Evolutionary conservation across 64 coral and sea anemone species (phyloP).

Genomic region (Pachyseris speciosa): DNA sequence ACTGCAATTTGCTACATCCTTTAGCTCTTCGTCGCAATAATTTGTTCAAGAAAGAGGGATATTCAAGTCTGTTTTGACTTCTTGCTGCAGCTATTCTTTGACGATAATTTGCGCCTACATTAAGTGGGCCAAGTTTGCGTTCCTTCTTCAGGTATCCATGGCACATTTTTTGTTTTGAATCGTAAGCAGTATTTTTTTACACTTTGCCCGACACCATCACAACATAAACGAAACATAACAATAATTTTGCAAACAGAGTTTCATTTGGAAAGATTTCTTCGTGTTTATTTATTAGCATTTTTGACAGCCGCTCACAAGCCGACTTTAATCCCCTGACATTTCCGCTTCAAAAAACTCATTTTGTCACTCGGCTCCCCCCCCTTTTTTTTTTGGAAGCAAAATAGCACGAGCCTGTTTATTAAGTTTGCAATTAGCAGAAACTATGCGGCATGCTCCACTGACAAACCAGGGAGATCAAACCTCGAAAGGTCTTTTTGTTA

Average conservation of each 20-base stretch:
- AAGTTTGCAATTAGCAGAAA: conserved; percentile 13
- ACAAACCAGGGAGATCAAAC: conserved; percentile 20
- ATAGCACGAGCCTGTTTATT: background rate
- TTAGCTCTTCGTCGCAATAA: background rate
- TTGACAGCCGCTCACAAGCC: background rate
- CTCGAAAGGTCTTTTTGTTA: conserved; percentile 57
- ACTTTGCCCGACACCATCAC: too few species aligned
- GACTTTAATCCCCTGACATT: background rate
- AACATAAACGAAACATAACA: too few species aligned
- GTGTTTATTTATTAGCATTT: too few species aligned
- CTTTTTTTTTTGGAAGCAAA: background rate
- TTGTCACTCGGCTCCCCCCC: background rate
- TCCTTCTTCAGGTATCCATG: too few species aligned
- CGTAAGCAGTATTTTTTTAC: too few species aligned
- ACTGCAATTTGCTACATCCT: background rate
- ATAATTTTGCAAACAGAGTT: too few species aligned
- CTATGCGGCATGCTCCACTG: background rate
- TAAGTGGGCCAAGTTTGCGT: too few species aligned
- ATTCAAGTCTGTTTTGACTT: background rate
- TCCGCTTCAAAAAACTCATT: background rate
- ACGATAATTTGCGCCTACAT: background rate
- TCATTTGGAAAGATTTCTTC: too few species aligned
- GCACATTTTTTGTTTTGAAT: too few species aligned
- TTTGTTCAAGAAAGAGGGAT: background rate
- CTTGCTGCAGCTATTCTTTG: too few species aligned